Evolutionary conservation across 2,797 vertebrate genomes (phyloP), one percentile per base, ranked within the genome.

Genomic region (Falco biarmicus): DNA sequence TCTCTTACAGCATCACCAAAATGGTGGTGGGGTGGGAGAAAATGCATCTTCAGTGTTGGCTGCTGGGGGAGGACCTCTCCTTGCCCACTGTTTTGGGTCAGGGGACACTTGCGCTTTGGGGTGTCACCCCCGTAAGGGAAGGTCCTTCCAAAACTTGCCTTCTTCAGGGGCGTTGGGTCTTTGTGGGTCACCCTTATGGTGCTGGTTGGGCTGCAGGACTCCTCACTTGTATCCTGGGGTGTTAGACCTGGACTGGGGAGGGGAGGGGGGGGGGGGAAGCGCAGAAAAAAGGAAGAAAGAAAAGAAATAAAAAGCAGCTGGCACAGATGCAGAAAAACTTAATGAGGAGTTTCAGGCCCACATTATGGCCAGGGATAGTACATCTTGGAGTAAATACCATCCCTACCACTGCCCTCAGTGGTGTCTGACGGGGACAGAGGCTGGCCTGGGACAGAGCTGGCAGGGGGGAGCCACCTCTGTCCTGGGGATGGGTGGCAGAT

Each of bases 51-150:
- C 47, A 60, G 34, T 45, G 54, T 20, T 81, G 68, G 53, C 71
- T 91, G 31, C 57, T 89, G 80, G 66, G 60, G 39, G 51, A 70
- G 56, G 65, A 64, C 6, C 41, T 93, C 37, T 65, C 9, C 56
- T 87, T 25, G 34, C 57, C 24, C 2, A 0, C 2, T 3, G 24
- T 31, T 83, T 80, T n/a, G 59, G 56, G 17, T 48, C 19, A 32
- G 84, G 43, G 32, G 54, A 39, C 3, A 5, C 0, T 0, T 37
- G 53, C 0, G 0, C 41, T 63, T 78, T 0, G 1, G 34, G 11
- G 3, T 64, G 37, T 51, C 60, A 34, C 39, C 32, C 43, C 54
- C 7, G 0, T 0, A 15, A 28, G 45, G 53, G 13, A 75, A 41
- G 22, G 16, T 45, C 50, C 28, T 89, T 48, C 70, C 4, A 1